phyloP scores from a whole-genome alignment of 1,140 invertebrate genomes.

The Heliconius himera region DNA sequence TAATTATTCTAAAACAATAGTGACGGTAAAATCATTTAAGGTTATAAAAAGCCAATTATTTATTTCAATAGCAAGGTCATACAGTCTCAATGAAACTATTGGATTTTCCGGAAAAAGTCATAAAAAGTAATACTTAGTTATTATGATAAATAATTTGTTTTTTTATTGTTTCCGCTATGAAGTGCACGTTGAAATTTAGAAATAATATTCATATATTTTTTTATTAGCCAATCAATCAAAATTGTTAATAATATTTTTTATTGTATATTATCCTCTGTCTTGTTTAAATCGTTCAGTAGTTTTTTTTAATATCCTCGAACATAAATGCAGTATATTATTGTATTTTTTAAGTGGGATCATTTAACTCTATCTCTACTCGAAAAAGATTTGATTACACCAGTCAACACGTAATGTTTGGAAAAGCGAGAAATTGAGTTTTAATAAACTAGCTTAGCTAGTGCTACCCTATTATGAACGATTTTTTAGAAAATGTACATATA shows the following conservation, averaged over 20 bases:
- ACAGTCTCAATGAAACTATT: constrained; percentile 17
- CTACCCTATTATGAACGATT: no score
- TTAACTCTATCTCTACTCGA: no score
- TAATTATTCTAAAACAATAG: constrained; percentile 24
- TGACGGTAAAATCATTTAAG: constrained; percentile 26
- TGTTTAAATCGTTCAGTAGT: no score
- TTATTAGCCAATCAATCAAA: neutral
- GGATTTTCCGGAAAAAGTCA: constrained; percentile 27
- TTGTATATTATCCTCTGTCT: no score
- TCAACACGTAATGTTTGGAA: no score
- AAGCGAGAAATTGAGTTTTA: no score
- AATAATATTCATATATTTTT: neutral
- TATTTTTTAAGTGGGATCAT: no score
- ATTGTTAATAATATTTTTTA: neutral
- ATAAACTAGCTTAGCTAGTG: no score
- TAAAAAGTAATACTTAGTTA: constrained; percentile 3
- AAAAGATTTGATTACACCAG: no score
- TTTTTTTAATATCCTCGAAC: no score
- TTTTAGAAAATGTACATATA: no score
- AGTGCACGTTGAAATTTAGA: neutral
- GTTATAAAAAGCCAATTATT: constrained; percentile 25
- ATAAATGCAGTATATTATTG: no score
- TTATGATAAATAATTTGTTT: neutral
- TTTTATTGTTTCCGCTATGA: neutral
- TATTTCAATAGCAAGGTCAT: constrained; percentile 31